These are phyloP conservation scores for Xiphophorus hellerii DNA, from an alignment of 2,113 vertebrate genomes.

Conservation along the genomic window DNA sequence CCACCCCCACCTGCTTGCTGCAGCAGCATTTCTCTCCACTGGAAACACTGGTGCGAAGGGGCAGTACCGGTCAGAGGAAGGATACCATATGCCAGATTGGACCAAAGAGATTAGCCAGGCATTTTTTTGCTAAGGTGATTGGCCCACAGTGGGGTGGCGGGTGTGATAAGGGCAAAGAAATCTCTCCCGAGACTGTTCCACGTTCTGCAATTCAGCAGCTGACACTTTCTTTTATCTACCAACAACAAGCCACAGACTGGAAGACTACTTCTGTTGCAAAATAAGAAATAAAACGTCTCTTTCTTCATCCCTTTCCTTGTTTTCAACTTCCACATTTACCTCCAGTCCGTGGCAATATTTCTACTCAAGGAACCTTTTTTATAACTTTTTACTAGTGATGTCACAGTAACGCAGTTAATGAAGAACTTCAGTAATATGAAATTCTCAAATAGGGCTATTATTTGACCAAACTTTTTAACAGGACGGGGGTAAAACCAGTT, in stretches of 20 bases:
- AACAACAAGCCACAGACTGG: background rate
- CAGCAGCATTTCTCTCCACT: constrained; percentile 22
- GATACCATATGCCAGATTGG: constrained; percentile 62
- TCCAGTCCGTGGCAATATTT: background rate
- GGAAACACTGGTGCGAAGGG: constrained; percentile 20
- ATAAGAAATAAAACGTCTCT: background rate
- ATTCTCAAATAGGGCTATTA: background rate
- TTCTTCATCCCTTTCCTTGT: background rate
- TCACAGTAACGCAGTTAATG: background rate
- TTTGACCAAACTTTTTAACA: background rate
- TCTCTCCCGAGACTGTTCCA: constrained; percentile 36
- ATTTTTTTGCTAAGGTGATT: constrained; percentile 56
- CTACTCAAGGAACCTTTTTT: constrained; percentile 12
- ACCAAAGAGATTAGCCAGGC: constrained; percentile 61
- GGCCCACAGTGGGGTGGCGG: constrained; percentile 30
- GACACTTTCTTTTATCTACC: constrained; percentile 17
- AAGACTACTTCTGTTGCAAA: background rate
- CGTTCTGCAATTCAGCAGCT: background rate
- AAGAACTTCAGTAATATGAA: background rate
- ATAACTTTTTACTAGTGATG: constrained; percentile 8
- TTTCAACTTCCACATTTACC: background rate
- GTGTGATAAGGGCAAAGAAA: constrained; percentile 33
- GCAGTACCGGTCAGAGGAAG: constrained; percentile 21
- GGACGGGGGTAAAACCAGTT: background rate
- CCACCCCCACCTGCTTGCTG: constrained; percentile 6